phyloP scores from a whole-genome alignment of 1,140 invertebrate genomes.

The Cardiocondyla obscurior region DNA sequence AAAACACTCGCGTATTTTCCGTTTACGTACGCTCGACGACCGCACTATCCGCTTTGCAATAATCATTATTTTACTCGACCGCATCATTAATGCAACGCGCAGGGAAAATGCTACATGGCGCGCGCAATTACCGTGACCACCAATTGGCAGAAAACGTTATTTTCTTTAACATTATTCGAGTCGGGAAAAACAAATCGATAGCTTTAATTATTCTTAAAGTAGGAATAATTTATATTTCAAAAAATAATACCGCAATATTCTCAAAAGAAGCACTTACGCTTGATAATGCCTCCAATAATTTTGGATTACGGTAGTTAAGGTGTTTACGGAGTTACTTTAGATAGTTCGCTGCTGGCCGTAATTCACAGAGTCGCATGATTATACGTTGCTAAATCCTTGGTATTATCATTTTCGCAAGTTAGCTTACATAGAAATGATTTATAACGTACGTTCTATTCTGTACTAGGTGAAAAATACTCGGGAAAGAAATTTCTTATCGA shows the following conservation, averaged over 20 bases:
- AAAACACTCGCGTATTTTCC: background rate
- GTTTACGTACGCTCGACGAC: conserved; percentile 9
- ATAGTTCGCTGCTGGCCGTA: conserved; percentile 25
- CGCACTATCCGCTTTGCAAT: background rate
- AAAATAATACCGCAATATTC: conserved; percentile 5
- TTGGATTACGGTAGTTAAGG: conserved; percentile 41
- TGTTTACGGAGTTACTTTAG: conserved; percentile 50
- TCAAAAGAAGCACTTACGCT: conserved; percentile 13
- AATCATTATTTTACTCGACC: conserved; percentile 19
- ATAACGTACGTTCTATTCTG: background rate
- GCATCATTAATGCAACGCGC: conserved; percentile 17
- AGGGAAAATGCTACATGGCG: background rate
- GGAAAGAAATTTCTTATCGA: background rate
- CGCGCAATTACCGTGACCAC: background rate
- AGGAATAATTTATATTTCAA: background rate
- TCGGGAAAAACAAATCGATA: background rate
- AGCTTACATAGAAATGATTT: conserved; percentile 20
- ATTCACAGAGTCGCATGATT: conserved; percentile 33
- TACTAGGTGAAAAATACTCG: background rate
- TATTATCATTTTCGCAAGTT: conserved; percentile 47
- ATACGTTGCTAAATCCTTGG: conserved; percentile 33
- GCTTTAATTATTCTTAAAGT: too few relatives aligned
- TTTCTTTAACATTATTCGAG: background rate
- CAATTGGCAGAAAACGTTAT: background rate
- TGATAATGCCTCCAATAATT: conserved; percentile 40